Evolutionary conservation across 2,113 vertebrate genomes (phyloP).

Genomic region (Hemibagrus wyckioides): DNA sequence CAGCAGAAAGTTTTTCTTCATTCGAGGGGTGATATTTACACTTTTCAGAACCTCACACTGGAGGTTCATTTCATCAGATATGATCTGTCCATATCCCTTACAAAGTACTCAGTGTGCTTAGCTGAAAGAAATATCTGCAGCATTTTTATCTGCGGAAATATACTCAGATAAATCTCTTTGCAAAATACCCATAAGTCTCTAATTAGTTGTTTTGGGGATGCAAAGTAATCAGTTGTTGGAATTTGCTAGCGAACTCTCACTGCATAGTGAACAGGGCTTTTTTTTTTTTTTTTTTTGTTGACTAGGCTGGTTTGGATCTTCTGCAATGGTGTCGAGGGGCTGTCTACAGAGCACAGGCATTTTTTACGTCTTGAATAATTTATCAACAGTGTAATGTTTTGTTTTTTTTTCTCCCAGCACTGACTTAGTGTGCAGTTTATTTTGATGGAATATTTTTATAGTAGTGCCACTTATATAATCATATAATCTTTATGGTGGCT

Average conservation of each 20-base stretch:
- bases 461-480: conserved; percentile 11
- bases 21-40: conserved; percentile 23
- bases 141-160: conserved; percentile 4
- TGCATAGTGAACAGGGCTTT: conserved; percentile 37
- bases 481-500: background rate
- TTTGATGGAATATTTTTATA: conserved; percentile 39
- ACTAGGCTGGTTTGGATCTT: conserved; percentile 44
- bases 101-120: conserved; percentile 17
- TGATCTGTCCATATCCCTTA: background rate
- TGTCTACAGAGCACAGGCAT: conserved; percentile 28
- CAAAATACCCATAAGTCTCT: conserved; percentile 39
- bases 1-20: conserved; percentile 4
- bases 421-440: conserved; percentile 30
- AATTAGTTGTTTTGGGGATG: conserved; percentile 55
- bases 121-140: conserved; percentile 33
- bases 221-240: conserved; percentile 46
- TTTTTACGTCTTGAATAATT: conserved; percentile 53
- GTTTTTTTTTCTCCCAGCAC: conserved; percentile 40
- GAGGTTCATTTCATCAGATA: conserved; percentile 43
- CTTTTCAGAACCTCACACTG: conserved; percentile 3
- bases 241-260: conserved; percentile 26
- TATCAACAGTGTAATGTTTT: conserved; percentile 32
- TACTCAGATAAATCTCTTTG: conserved; percentile 30
- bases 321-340: conserved; percentile 40
- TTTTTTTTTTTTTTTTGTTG: conserved; percentile 43